Evolutionary conservation across 2,113 vertebrate genomes (phyloP).

Genomic region (Anguilla japonica): DNA sequence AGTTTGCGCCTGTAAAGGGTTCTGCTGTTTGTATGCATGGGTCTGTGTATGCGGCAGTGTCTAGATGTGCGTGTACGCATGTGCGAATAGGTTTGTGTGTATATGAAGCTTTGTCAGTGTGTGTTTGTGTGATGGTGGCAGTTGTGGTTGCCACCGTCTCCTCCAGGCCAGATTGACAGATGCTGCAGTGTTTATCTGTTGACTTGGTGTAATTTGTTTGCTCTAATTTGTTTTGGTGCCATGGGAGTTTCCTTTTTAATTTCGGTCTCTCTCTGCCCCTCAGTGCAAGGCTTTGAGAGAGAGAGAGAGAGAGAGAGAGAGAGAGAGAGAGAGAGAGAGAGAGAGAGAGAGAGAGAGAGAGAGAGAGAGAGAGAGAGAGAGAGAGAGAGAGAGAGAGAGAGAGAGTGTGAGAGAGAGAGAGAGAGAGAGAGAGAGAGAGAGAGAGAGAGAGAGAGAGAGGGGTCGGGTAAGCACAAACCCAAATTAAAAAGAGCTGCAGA

Average conservation of each 20-base stretch:
- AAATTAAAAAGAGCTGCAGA: slow-evolving; percentile 91
- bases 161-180: slow-evolving; percentile 91
- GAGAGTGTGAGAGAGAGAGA: slow-evolving; percentile 39
- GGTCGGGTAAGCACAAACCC: slow-evolving; percentile 80
- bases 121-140: slow-evolving; percentile 31
- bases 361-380: slow-evolving; percentile 44
- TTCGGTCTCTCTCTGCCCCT: slow-evolving; percentile 98
- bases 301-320: slow-evolving; percentile 28
- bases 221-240: slow-evolving; percentile 99
- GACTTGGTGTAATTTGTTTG: slow-evolving; percentile 99
- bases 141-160: slow-evolving; percentile 57
- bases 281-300: slow-evolving; percentile 93
- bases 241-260: slow-evolving; percentile 99
- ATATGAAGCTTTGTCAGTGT: slow-evolving; percentile 34
- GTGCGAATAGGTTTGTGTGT: slow-evolving; percentile 21
- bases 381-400: slow-evolving; percentile 7
- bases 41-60: background rate
- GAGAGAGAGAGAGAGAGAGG: background rate
- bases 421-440: slow-evolving; percentile 29
- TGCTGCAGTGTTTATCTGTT: slow-evolving; percentile 99
- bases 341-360: background rate
- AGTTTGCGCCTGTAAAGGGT: background rate
- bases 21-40: background rate
- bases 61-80: background rate
- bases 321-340: background rate